Base-by-base conservation (phyloP, 2,113 vertebrate species). In the Ginglymostoma cirratum region DNA sequence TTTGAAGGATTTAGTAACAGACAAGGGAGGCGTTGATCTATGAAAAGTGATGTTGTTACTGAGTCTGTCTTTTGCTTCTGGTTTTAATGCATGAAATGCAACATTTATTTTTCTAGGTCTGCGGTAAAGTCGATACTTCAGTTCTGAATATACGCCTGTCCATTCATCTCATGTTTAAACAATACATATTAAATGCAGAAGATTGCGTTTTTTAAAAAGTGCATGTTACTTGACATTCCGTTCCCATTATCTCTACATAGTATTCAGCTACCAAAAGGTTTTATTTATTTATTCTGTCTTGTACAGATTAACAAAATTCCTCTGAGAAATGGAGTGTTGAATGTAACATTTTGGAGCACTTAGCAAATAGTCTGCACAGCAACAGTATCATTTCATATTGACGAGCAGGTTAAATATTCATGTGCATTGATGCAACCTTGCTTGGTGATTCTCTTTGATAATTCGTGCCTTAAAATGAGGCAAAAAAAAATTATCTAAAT, bases 351-450 rank as follows among this genome's bases (percentile, higher is more conserved):
- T 95, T 27, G 94, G 67, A 70, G 5, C 69, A 72, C 69, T 95
- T 72, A 95, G 67, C 66, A 70, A 70, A 70, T 8, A 94, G 24
- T 42, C 92, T 15, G n/a, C 69, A 6, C 45, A 95, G 67, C 94
- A 30, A 95, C 14, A 72, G 69, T 27, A 27, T 12, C 69, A 12
- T n/a, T 72, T 95, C 38, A 30, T 30, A 19, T 8, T 4, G 23
- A 69, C 4, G 3, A 72, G 17, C 67, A 69, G 19, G 69, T 95
- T 95, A 95, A 95, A 76, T 95, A 95, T 95, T 95, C 42, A 95
- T 95, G 67, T 72, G 34, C 24, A 48, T 94, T 95, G 94, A 76
- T 72, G 67, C 2, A 70, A 19, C 4, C 45, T 76, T 45, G 42
- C 45, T 34, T 72, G 55, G 55, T 72, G 61, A 14, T 34, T 23